A percentile compares a stretch with the other conserved stretches of the same genome.
These are phyloP conservation scores for Eremobia ochroleuca DNA, from an alignment of 2,888 invertebrate species.

Conservation along the genomic window DNA sequence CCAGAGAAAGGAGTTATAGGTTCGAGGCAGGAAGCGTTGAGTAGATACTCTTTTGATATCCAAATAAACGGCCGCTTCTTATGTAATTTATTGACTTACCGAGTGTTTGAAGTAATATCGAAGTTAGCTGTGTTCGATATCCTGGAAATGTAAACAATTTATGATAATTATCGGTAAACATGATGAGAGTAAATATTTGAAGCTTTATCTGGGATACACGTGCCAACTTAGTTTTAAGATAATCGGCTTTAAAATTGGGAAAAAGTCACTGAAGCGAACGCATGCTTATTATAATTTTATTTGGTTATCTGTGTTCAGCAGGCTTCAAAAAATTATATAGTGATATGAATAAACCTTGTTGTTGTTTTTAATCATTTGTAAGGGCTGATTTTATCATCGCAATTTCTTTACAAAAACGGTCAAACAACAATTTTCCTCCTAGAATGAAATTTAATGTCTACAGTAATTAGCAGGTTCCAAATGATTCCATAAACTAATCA, in stretches of 20 bases:
- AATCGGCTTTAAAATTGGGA: neutral
- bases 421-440: neutral
- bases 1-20: constrained; percentile 82
- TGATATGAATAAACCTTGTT: neutral
- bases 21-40: constrained; percentile 74
- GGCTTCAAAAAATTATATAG: neutral
- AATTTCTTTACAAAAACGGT: neutral
- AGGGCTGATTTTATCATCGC: too few species aligned
- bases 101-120: constrained; percentile 72
- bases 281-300: neutral
- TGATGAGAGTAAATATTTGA: constrained; percentile 30
- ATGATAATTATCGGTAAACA: constrained; percentile 48
- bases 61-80: constrained; percentile 68
- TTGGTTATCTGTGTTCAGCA: neutral
- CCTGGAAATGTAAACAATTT: constrained; percentile 48
- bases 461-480: too few species aligned
- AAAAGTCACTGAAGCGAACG: neutral
- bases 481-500: constrained; percentile 5
- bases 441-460: too few species aligned
- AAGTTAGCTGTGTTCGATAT: constrained; percentile 46
- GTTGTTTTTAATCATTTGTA: neutral
- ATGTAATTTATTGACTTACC: constrained; percentile 73
- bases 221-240: neutral
- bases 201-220: constrained; percentile 24
- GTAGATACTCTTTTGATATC: constrained; percentile 76